Conservation (phyloP, 2,113 vertebrate species). For the Pelecanoides urinatrix region DNA sequence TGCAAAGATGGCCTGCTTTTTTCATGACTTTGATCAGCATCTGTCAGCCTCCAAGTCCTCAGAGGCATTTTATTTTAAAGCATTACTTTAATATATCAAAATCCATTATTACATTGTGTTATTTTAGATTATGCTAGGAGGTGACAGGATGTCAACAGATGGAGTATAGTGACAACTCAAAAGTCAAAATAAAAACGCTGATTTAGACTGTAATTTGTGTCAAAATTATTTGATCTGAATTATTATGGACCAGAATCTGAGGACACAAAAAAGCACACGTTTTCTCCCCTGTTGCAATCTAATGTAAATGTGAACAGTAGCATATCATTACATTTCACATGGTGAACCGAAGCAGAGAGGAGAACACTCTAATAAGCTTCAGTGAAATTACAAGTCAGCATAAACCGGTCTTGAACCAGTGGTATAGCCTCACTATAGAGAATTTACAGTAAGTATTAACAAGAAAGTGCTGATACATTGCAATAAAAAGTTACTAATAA, state of each 20-base stretch:
- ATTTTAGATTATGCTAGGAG: neutral
- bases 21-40: neutral
- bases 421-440: neutral
- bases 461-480: slow-evolving; percentile 16
- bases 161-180: neutral
- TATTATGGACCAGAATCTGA: neutral
- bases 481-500: neutral
- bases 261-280: neutral
- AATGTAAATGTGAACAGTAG: neutral
- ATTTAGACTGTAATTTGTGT: neutral
- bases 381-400: neutral
- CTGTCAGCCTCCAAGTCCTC: neutral
- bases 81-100: neutral
- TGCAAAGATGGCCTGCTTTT: neutral
- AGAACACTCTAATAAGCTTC: neutral
- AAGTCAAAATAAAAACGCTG: neutral
- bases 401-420: neutral
- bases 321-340: neutral
- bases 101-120: neutral
- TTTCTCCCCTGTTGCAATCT: neutral
- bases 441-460: neutral
- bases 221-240: neutral
- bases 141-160: neutral
- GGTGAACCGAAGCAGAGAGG: neutral
- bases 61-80: neutral